Conservation (phyloP, 2,888 invertebrate species). For the Sinotaia quadrata region DNA sequence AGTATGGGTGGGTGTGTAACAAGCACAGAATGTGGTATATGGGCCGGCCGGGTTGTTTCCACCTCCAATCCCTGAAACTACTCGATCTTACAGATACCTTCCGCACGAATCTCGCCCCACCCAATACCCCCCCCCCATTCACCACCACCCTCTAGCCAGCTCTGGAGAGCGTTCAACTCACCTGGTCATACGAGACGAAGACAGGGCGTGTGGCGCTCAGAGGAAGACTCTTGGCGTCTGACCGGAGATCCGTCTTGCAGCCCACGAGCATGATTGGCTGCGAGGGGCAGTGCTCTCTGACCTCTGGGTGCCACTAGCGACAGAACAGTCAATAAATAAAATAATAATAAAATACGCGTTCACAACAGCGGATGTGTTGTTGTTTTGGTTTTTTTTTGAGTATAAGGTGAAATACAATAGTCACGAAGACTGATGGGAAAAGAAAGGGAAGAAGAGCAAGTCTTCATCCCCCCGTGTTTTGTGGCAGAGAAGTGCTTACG, state of each 20-base stretch:
- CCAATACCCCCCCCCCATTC: neutral
- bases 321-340: neutral
- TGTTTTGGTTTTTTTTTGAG: neutral
- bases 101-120: neutral
- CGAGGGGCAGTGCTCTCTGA: constrained; percentile 77
- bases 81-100: too few species aligned
- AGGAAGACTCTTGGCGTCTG: constrained; percentile 77
- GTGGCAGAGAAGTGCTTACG: too few species aligned
- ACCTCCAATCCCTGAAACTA: too few species aligned
- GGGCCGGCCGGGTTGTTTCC: too few species aligned
- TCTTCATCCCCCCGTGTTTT: too few species aligned
- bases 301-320: constrained; percentile 80
- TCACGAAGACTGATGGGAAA: neutral
- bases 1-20: too few species aligned
- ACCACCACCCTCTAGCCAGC: neutral
- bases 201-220: constrained; percentile 25
- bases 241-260: constrained; percentile 79
- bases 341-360: neutral
- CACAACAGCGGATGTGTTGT: neutral
- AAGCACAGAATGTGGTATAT: too few species aligned
- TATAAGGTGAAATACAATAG: too few species aligned
- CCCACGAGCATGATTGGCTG: constrained; percentile 79
- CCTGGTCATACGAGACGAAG: constrained; percentile 38
- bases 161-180: neutral
- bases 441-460: neutral